Conservation (phyloP, 2,113 vertebrate genomes). For the Mus musculus region DNA sequence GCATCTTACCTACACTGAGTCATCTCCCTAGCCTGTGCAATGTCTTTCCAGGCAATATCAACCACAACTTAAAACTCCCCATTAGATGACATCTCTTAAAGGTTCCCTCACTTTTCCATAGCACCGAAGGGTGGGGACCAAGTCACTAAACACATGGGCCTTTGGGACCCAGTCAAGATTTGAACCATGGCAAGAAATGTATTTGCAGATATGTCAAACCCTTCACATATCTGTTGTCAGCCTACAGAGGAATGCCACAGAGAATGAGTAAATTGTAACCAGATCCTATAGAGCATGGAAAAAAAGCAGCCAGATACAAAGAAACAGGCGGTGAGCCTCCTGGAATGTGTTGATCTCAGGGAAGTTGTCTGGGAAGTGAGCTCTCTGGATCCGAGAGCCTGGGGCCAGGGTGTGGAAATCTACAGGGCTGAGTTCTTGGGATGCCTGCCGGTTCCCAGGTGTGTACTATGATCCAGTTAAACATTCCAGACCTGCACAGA, state of each 20-base stretch:
- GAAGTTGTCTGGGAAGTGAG: neutral
- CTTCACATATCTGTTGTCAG: neutral
- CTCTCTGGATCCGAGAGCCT: neutral
- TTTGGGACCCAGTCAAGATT: neutral
- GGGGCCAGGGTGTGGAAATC: neutral
- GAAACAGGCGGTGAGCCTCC: neutral
- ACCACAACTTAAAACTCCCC: neutral
- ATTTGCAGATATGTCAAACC: neutral
- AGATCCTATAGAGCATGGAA: neutral
- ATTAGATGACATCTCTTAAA: neutral
- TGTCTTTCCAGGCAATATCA: neutral
- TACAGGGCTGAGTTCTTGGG: neutral
- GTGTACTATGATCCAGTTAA: neutral
- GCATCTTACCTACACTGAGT: neutral
- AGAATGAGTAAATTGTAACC: neutral
- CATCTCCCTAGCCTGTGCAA: neutral
- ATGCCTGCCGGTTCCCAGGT: neutral
- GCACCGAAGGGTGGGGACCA: neutral
- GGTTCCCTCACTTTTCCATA: neutral
- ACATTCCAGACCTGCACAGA: neutral
- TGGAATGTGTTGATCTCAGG: neutral
- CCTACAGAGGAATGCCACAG: rapidly evolving
- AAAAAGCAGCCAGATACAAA: neutral
- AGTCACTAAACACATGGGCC: neutral
- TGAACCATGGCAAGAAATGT: neutral